These are phyloP conservation scores for Aricia artaxerxes DNA, from an alignment of 2,888 invertebrate species.

Conservation along the genomic window DNA sequence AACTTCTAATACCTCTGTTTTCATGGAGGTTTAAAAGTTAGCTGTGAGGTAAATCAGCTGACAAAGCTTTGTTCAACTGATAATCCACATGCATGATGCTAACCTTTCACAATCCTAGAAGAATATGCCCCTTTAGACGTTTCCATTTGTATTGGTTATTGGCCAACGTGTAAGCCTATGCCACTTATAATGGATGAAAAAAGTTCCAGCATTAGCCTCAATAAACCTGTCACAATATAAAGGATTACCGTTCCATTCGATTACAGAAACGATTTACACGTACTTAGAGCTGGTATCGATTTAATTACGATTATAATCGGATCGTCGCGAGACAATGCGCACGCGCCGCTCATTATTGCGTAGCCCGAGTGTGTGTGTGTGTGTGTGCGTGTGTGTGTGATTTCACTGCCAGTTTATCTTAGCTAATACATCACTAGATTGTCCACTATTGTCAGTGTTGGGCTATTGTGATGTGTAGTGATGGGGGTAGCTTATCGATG, in stretches of 20 bases:
- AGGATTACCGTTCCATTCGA: slow-evolving; percentile 27
- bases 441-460: slow-evolving; percentile 76
- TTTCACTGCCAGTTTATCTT: slow-evolving; percentile 72
- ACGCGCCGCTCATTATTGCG: slow-evolving; percentile 46
- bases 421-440: slow-evolving; percentile 75
- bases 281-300: slow-evolving; percentile 38
- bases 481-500: slow-evolving; percentile 16
- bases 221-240: slow-evolving; percentile 27
- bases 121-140: too few species aligned
- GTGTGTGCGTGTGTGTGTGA: slow-evolving; percentile 53
- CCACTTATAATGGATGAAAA: background rate
- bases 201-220: background rate
- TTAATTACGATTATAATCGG: slow-evolving; percentile 48
- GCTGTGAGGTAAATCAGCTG: too few species aligned
- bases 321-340: slow-evolving; percentile 49
- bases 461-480: slow-evolving; percentile 46
- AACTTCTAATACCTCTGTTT: too few species aligned
- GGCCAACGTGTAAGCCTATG: background rate
- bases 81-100: too few species aligned
- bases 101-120: too few species aligned
- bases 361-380: slow-evolving; percentile 36
- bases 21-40: too few species aligned
- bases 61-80: too few species aligned
- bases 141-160: background rate
- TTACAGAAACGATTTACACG: slow-evolving; percentile 32